Evolutionary conservation across 1,140 invertebrate genomes (phyloP), one percentile per base, ranked within the genome.

Genomic region (Euborellia annulipes): DNA sequence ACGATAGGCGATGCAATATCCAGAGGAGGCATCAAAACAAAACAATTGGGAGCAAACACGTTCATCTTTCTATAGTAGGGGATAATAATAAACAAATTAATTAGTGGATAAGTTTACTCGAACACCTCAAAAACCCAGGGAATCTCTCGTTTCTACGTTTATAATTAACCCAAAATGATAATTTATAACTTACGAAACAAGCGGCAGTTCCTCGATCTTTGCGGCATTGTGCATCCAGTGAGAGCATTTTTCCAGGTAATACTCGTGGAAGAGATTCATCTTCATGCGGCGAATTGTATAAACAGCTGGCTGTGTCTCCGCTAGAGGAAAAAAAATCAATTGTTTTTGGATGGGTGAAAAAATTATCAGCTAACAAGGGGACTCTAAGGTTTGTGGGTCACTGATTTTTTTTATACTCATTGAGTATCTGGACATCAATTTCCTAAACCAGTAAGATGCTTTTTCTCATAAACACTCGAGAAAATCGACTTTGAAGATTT

Each of bases 21-120:
- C 90, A 51, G 87, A 92, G 37, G 82, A 82, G 36, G 86, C 79
- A 64, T 94, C 90, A 61, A 93, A 93, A 63, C 89, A 94, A 67
- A 94, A 94, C 44, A 94, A 70, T 67, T 94, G 90, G 27, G 89
- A 87, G 63, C 90, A 94, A 18, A 94, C 90, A 43, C 90, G 72
- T 61, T 92, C 88, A 58, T 94, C 90, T 79, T 92, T 92, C 75
- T 78, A 59, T 53, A 62, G 59, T 54, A 27, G 41, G 44, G 23
- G 23, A 27, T 27, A 27, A 27, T 6, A 11, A 27, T 6, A 27
- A 27, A 27, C 11, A 27, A 27, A 27, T 6, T 6, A 27, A 27
- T 27, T 27, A 27, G 4, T 6, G 23, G 23, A 6, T n/a, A n/a
- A n/a, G n/a, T n/a, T n/a, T n/a, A n/a, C n/a, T n/a, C n/a, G n/a